Evolutionary conservation across 1,140 invertebrate species (phyloP).

Genomic region (Magallana ariakensis): DNA sequence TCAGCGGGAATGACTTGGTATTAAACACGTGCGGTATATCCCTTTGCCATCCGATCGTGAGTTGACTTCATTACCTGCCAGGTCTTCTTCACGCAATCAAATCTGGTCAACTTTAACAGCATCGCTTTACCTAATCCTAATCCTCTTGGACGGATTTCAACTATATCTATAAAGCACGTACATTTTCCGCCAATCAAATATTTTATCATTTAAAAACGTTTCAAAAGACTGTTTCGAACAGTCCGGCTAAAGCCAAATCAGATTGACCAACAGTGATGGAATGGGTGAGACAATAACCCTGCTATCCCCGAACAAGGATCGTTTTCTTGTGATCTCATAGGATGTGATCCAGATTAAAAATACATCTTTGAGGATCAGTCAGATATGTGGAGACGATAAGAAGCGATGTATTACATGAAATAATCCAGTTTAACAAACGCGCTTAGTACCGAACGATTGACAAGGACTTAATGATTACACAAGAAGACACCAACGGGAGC

Average conservation of each 20-base stretch:
- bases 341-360: constrained; percentile 8
- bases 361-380: constrained; percentile 1
- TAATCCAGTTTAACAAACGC: neutral
- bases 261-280: neutral
- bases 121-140: neutral
- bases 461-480: neutral
- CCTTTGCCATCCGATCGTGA: neutral
- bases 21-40: constrained; percentile 1
- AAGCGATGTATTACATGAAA: neutral
- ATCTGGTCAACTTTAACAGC: constrained; percentile 21
- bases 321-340: neutral
- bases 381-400: constrained; percentile 10
- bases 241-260: neutral
- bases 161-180: neutral
- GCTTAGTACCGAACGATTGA: neutral
- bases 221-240: neutral
- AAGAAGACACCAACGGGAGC: neutral
- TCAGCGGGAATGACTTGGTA: constrained; percentile 8
- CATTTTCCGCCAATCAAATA: constrained; percentile 2
- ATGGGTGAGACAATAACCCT: neutral
- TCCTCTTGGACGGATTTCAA: neutral
- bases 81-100: neutral
- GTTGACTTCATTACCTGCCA: constrained; percentile 16
- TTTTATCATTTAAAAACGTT: neutral
- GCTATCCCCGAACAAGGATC: neutral